Conservation (phyloP, 1,140 invertebrate species). For the Gonioctena quinquepunctata region DNA sequence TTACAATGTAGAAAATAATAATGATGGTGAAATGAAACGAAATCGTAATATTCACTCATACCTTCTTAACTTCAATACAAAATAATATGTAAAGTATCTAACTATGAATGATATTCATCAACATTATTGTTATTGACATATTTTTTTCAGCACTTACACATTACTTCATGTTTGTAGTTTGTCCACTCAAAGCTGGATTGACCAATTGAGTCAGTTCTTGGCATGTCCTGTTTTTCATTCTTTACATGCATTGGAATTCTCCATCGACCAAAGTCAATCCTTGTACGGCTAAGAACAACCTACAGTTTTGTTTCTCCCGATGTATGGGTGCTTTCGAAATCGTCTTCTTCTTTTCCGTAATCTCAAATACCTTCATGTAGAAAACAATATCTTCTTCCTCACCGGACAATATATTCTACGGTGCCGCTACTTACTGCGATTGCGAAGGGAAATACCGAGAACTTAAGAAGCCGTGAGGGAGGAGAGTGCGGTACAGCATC, state of each 20-base stretch:
- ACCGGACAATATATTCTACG: neutral
- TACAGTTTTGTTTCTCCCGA: neutral
- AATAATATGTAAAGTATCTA: too few relatives aligned
- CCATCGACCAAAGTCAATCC: too few relatives aligned
- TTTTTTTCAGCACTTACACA: neutral
- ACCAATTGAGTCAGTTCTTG: neutral
- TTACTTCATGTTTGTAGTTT: neutral
- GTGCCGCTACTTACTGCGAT: too few relatives aligned
- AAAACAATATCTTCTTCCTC: neutral
- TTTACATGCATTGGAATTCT: neutral
- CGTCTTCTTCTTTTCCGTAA: neutral
- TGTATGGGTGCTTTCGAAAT: neutral
- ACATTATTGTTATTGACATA: neutral
- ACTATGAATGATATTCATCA: too few relatives aligned
- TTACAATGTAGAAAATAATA: too few relatives aligned
- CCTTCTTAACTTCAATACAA: too few relatives aligned
- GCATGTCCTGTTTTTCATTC: neutral
- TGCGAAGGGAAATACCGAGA: neutral
- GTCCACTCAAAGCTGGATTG: neutral
- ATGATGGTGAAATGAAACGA: too few relatives aligned
- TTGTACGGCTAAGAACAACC: neutral
- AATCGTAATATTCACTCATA: too few relatives aligned
- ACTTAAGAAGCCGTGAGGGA: too few relatives aligned
- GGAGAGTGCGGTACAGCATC: neutral
- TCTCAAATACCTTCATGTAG: too few relatives aligned